Evolutionary conservation across 1,140 invertebrate genomes (phyloP).

Genomic region (Drosophila lowei): DNA sequence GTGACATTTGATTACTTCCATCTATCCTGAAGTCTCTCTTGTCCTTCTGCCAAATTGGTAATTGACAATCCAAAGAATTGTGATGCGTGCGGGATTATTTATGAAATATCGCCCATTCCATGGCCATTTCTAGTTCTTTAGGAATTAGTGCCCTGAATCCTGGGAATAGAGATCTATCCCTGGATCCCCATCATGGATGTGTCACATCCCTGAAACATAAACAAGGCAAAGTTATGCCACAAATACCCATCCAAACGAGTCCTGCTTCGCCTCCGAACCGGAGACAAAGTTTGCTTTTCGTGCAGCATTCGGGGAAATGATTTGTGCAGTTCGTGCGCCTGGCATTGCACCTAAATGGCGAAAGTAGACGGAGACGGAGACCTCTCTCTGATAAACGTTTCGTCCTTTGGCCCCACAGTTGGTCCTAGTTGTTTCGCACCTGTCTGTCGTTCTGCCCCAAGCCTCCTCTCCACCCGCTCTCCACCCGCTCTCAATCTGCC

Average conservation of each 20-base stretch:
- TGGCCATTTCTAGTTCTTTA: too few relatives aligned
- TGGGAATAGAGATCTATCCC: slow-evolving; percentile 25
- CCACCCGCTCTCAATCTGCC: not conserved
- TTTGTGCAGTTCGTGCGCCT: slow-evolving; percentile 73
- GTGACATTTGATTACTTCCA: slow-evolving; percentile 76
- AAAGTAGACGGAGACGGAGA: slow-evolving; percentile 3
- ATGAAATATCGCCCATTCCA: slow-evolving; percentile 29
- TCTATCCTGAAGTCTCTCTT: slow-evolving; percentile 35
- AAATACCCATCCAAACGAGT: too few relatives aligned
- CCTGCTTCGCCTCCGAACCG: slow-evolving; percentile 17
- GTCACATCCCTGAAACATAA: slow-evolving; percentile 74
- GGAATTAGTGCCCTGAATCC: not conserved
- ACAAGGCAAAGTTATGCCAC: slow-evolving; percentile 67
- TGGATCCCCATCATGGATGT: slow-evolving; percentile 37
- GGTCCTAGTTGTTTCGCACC: slow-evolving; percentile 70
- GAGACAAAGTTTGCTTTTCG: slow-evolving; percentile 68
- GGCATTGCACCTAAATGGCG: slow-evolving; percentile 32
- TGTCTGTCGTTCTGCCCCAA: too few relatives aligned
- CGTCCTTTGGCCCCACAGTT: slow-evolving; percentile 45
- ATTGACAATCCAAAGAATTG: slow-evolving; percentile 65
- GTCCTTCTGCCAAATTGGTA: slow-evolving; percentile 53
- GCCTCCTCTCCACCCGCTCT: slow-evolving; percentile 2
- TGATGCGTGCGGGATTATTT: slow-evolving; percentile 54
- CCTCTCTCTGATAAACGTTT: slow-evolving; percentile 62
- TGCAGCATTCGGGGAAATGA: slow-evolving; percentile 74